A percentile compares a stretch with the other conserved stretches of the same genome.
Evolutionary conservation across 2,113 vertebrate species (phyloP).

Genomic region (Campylomormyrus numenius): DNA sequence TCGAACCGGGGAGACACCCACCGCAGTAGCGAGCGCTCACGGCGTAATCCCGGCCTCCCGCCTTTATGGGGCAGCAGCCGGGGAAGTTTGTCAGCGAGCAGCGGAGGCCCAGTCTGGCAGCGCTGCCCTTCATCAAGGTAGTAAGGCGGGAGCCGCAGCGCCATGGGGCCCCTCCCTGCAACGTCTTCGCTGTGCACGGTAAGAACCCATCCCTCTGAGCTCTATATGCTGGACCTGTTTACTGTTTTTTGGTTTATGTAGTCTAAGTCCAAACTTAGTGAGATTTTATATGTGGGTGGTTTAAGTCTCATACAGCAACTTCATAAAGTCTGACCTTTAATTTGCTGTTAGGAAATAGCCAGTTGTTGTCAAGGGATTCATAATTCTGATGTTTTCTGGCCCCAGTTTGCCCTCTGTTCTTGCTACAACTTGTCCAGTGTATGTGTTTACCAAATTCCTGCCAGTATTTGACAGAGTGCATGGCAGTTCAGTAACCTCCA

Average conservation of each 20-base stretch:
- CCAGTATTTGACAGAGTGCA: not conserved
- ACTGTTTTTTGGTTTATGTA: not conserved
- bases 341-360: not conserved
- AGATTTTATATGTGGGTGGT: not conserved
- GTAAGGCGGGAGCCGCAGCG: constrained; percentile 77
- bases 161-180: constrained; percentile 77
- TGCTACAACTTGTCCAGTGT: not conserved
- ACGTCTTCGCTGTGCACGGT: constrained; percentile 92
- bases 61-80: constrained; percentile 99
- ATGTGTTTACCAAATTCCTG: not conserved
- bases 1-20: constrained; percentile 36
- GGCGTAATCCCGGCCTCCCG: constrained; percentile 64
- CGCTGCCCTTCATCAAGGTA: constrained; percentile 87
- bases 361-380: not conserved
- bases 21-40: constrained; percentile 40
- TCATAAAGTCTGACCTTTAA: not conserved
- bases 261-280: not conserved
- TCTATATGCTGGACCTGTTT: not conserved
- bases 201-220: constrained; percentile 49
- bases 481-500: not conserved
- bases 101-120: constrained; percentile 91
- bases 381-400: not conserved
- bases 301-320: not conserved
- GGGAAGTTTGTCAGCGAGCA: constrained; percentile 96
- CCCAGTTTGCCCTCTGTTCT: not conserved